These are phyloP conservation scores for Rhinolophus sinicus DNA, from an alignment of 2,113 vertebrate genomes.

Conservation along the genomic window DNA sequence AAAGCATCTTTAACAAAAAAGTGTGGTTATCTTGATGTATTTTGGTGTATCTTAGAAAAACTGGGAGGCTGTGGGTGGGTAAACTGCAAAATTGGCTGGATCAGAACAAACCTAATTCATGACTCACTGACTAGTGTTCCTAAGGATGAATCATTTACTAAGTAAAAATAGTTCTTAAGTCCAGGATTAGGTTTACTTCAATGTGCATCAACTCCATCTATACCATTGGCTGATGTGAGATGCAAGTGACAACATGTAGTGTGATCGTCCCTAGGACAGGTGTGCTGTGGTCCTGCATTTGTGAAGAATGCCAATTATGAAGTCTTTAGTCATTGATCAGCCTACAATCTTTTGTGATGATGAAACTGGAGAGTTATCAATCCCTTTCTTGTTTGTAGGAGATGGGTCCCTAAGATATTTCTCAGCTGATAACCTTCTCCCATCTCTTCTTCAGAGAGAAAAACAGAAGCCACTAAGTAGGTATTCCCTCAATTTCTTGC, in stretches of 20 bases:
- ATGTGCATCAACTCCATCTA: neutral
- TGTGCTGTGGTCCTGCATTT: neutral
- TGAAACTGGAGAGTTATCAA: neutral
- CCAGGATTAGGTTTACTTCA: neutral
- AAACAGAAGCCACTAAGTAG: neutral
- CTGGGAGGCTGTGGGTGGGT: neutral
- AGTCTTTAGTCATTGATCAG: neutral
- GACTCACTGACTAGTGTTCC: neutral
- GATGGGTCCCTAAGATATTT: neutral
- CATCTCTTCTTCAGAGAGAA: neutral
- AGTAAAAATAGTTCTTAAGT: neutral
- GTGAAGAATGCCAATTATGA: neutral
- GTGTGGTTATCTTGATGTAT: neutral
- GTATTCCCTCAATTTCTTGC: neutral
- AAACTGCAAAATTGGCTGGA: neutral
- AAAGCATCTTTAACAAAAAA: neutral
- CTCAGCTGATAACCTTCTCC: neutral
- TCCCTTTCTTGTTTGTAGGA: neutral
- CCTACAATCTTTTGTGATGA: neutral
- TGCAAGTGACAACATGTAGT: neutral
- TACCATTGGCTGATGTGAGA: neutral
- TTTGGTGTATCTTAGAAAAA: neutral
- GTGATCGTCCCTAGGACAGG: neutral
- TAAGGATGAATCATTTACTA: neutral
- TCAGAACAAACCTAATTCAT: neutral